A percentile compares a stretch with the other conserved stretches of the same genome.
Conservation (phyloP, 2,797 vertebrate genomes). For the Cirrhinus molitorella region DNA sequence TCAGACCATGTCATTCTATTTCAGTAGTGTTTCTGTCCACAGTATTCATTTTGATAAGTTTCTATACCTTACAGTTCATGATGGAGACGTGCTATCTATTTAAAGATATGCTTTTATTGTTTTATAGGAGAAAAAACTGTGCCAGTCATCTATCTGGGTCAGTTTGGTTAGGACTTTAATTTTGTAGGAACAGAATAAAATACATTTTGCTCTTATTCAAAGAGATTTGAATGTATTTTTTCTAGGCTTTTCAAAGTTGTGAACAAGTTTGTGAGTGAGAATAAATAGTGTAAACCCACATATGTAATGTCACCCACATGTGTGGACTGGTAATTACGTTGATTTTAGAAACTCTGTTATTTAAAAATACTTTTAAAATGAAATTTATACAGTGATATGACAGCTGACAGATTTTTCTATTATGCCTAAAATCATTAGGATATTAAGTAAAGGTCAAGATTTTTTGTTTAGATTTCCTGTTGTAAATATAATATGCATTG, state of each 20-base stretch:
- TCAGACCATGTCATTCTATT: background rate
- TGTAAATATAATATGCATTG: too few species aligned
- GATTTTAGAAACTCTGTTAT: too few species aligned
- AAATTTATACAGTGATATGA: too few species aligned
- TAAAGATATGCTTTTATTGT: constrained; percentile 14
- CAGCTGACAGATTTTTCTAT: too few species aligned
- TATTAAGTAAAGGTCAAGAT: too few species aligned
- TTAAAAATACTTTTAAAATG: background rate
- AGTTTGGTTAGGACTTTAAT: constrained; percentile 19
- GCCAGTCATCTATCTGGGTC: constrained; percentile 21
- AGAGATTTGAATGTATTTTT: too few species aligned
- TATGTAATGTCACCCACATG: background rate
- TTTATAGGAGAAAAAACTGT: background rate
- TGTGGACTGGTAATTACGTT: background rate
- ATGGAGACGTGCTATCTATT: background rate
- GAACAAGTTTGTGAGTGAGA: background rate
- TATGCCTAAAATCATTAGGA: too few species aligned
- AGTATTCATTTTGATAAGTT: background rate
- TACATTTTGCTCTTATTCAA: background rate
- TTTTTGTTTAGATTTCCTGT: too few species aligned
- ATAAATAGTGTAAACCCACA: background rate
- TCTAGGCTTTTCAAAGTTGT: background rate
- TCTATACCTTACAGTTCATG: background rate
- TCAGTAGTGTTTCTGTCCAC: background rate
- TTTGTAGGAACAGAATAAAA: background rate